Conservation (phyloP, 2,113 vertebrate species). For the Odontophorus gujanensis region DNA sequence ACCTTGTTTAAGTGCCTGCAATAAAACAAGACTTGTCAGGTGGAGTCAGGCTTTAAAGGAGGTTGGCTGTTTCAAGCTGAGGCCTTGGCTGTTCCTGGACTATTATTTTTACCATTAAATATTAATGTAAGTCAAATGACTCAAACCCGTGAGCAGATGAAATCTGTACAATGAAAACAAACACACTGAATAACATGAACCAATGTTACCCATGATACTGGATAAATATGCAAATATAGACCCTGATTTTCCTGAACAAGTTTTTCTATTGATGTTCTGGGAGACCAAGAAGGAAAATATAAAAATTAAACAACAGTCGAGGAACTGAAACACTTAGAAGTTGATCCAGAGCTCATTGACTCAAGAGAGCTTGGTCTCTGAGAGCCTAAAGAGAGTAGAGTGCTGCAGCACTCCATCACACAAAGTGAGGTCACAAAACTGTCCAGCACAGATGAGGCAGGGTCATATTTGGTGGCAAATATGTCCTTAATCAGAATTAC, state of each 20-base stretch:
- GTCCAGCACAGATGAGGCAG: not conserved
- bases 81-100: conserved; percentile 39
- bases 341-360: not conserved
- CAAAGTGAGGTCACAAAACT: not conserved
- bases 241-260: not conserved
- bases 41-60: conserved; percentile 10
- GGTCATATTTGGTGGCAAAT: not conserved
- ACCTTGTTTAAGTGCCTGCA: not conserved
- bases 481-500: not conserved
- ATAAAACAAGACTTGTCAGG: conserved; percentile 34
- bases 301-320: conserved; percentile 35
- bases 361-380: not conserved
- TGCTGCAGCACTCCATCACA: not conserved
- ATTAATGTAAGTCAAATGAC: conserved; percentile 64
- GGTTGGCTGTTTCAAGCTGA: conserved; percentile 14
- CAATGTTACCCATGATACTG: not conserved
- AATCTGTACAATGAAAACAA: conserved; percentile 55
- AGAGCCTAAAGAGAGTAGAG: not conserved
- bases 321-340: not conserved
- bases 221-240: conserved; percentile 40
- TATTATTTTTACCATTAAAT: conserved; percentile 60
- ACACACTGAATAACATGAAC: not conserved
- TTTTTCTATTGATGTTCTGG: conserved; percentile 15
- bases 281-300: conserved; percentile 22
- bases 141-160: conserved; percentile 27